Percentiles rank a stretch among this genome's conserved stretches.
These are phyloP conservation scores for Ditylenchus dipsaci DNA, from an alignment of 1,140 invertebrate species.

Conservation along the genomic window DNA sequence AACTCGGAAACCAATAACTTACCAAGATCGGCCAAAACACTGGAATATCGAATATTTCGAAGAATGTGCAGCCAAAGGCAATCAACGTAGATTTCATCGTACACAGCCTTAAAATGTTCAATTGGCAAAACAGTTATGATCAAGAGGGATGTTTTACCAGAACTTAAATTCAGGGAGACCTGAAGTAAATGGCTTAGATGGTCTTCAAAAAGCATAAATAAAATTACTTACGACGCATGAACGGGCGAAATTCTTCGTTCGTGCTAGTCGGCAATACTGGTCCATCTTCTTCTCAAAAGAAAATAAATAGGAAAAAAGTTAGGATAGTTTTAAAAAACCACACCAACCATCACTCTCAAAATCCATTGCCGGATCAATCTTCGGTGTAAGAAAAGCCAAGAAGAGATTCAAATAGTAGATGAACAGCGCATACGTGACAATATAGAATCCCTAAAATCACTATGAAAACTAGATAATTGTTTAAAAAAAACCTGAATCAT, in stretches of 20 bases:
- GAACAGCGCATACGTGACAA: constrained; percentile 93
- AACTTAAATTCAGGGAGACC: constrained; percentile 96
- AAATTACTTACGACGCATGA: constrained; percentile 72
- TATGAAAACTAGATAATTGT: background rate
- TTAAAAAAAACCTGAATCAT: constrained; percentile 24
- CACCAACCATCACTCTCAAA: constrained; percentile 46
- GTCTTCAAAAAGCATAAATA: no score
- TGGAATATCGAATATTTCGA: constrained; percentile 95
- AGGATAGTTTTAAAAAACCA: background rate
- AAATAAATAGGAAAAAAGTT: constrained; percentile 1
- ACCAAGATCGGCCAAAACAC: constrained; percentile 97
- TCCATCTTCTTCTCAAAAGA: constrained; percentile 47
- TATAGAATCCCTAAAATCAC: constrained; percentile 80
- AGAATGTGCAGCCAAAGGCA: constrained; percentile 86
- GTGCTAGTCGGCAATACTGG: constrained; percentile 76
- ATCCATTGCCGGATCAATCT: constrained; percentile 77
- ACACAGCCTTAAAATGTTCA: constrained; percentile 67
- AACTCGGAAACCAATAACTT: constrained; percentile 94
- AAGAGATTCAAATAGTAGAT: constrained; percentile 99
- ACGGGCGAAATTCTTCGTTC: constrained; percentile 96
- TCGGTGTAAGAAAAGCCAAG: constrained; percentile 97
- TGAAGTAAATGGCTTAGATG: no score
- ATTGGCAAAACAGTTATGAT: background rate
- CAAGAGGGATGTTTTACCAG: no score
- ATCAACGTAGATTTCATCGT: constrained; percentile 89